These are phyloP conservation scores for Drosophila nebulosa DNA, from an alignment of 1,140 invertebrate genomes.

Conservation along the genomic window DNA sequence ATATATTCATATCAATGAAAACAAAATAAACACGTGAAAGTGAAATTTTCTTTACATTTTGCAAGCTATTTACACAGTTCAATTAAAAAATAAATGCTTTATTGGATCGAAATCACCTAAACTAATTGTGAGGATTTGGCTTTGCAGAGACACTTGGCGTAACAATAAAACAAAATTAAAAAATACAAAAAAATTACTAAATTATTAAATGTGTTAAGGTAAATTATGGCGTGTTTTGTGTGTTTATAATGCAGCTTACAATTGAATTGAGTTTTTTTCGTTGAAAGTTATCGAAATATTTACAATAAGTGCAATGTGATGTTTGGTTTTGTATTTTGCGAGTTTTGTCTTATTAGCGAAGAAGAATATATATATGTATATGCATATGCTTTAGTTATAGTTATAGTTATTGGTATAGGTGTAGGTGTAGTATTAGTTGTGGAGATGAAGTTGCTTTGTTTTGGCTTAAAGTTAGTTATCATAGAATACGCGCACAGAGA, in stretches of 20 bases:
- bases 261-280: not conserved
- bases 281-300: slow-evolving; percentile 21
- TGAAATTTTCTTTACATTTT: slow-evolving; percentile 18
- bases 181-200: slow-evolving; percentile 2
- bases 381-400: slow-evolving; percentile 20
- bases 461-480: slow-evolving; percentile 12
- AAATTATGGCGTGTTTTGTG: slow-evolving; percentile 58
- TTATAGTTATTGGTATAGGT: slow-evolving; percentile 21
- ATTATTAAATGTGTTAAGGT: slow-evolving; percentile 27
- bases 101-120: slow-evolving; percentile 60
- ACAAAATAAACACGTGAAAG: slow-evolving; percentile 18
- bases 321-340: not conserved
- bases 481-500: slow-evolving; percentile 40
- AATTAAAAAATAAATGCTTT: slow-evolving; percentile 71
- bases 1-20: slow-evolving; percentile 14
- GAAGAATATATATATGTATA: not conserved
- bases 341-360: not conserved
- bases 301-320: slow-evolving; percentile 20
- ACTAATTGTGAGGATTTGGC: slow-evolving; percentile 61
- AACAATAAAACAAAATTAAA: slow-evolving; percentile 43
- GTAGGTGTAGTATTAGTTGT: no score
- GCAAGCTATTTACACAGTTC: slow-evolving; percentile 56
- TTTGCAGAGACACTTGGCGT: slow-evolving; percentile 61
- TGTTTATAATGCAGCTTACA: slow-evolving; percentile 11
- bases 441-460: slow-evolving; percentile 13